Evolutionary conservation across 2,888 invertebrate species (phyloP), one percentile per base, ranked within the genome.

Genomic region (Epirrhoe tristata): DNA sequence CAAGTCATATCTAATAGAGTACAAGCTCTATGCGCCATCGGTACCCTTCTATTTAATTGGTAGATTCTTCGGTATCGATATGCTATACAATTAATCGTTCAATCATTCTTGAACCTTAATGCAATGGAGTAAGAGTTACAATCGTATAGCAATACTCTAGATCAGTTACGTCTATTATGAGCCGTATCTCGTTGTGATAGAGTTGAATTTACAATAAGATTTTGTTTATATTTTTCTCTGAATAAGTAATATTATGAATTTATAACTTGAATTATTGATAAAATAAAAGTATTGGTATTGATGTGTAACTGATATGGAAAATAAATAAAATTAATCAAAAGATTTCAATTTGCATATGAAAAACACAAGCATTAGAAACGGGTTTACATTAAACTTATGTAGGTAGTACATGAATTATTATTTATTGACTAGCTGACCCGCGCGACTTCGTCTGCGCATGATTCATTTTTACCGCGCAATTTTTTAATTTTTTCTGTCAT

Each of bases 11-110:
- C 67, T 67, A 59, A 6, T 43, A 36, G 52, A 55, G 4, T 55
- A 17, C 8, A 5, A 65, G n/a, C 58, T 65, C 68, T 65, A 48
- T 55, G 61, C 56, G 31, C 17, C 52, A 51, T 66, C 60, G 54
- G 58, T 64, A 61, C 56, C 61, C 60, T 69, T 69, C 65, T 43
- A 55, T 69, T 52, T 64, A 60, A 67, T 63, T 67, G 63, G 62
- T 62, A 69, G 65, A 65, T 65, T 69, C 65, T 62, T 63, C 17
- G 67, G 55, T 63, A 67, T 67, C 39, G 67, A 53, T 52, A 63
- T 46, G 55, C 50, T 36, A 39, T 56, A 59, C 52, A 60, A 59
- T 59, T 51, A 51, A 66, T 57, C 32, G 56, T 54, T 56, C 5
- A 0, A 43, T 32, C n/a, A 36, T 6, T 12, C 4, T 12, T 48